Base-by-base conservation (phyloP, 1,140 invertebrate genomes). In the Sesamia nonagrioides region DNA sequence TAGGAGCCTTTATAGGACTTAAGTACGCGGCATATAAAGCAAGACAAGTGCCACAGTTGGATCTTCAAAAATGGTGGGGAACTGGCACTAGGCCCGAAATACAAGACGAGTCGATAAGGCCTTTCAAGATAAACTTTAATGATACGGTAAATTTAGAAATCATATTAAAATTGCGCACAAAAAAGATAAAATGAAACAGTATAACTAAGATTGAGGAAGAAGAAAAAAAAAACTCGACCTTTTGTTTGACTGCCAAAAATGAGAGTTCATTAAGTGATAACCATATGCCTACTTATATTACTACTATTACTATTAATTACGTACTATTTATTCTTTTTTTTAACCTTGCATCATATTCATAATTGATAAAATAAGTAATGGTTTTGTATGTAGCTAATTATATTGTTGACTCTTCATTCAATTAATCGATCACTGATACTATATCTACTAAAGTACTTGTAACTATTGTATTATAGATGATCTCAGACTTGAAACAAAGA, bases 401-500 rank as follows among this genome's bases (percentile, higher is more conserved):
- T 27, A 27, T 27, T 1, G 27, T 1, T 27, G 27, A 1, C 27
- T 27, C 27, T n/a, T 1, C 27, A 27, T 27, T 27, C 3, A 3
- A 27, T 27, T 27, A 27, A 3, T 27, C 3, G 27, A 27, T 27
- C 27, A 27, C 27, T 27, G 27, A 27, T 27, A 27, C 27, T 27
- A 27, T 27, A 27, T 27, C 27, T 27, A 27, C 1, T 27, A 27
- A 21, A 15, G 2, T 63, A 3, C 40, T 13, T 52, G 6, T 58
- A 56, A 73, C 15, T 35, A 80, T 93, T 90, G 33, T 35, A 80
- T 93, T 90, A 35, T 87, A 97, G 97, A 93, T 96, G 82, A 92
- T 97, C 37, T 85, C 95, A 61, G 97, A 97, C 88, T 94, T 98
- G 21, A 96, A 96, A 84, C 78, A 91, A 6, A 94, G 97, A 79